These are phyloP conservation scores for Macquaria ambigua DNA, from an alignment of 2,113 vertebrate genomes.

Conservation along the genomic window DNA sequence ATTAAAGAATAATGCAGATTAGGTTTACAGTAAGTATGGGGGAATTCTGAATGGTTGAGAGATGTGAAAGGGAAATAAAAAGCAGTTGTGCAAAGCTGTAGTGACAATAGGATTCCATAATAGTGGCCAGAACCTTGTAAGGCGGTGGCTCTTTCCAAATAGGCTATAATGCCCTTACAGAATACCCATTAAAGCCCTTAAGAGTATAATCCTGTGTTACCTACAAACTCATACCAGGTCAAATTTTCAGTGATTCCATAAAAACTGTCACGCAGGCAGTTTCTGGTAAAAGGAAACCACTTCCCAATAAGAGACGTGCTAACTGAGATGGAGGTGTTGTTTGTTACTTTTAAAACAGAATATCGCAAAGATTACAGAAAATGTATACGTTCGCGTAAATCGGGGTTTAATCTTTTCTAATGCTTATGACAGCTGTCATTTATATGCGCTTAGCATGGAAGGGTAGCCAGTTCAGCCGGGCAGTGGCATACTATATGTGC, in stretches of 20 bases:
- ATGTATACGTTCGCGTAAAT: conserved; percentile 68
- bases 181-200: conserved; percentile 76
- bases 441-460: conserved; percentile 60
- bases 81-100: not conserved
- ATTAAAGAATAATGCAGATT: conserved; percentile 41
- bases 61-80: conserved; percentile 13
- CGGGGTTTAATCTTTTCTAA: conserved; percentile 73
- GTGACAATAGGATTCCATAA: conserved; percentile 47
- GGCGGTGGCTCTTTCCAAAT: conserved; percentile 43
- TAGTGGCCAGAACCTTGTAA: conserved; percentile 15
- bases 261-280: conserved; percentile 54
- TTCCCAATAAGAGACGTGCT: not conserved
- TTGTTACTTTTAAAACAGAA: conserved; percentile 60
- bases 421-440: conserved; percentile 78
- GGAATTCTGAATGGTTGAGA: not conserved
- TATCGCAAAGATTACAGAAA: conserved; percentile 68
- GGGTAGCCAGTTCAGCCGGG: conserved; percentile 59
- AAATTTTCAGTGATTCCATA: conserved; percentile 54
- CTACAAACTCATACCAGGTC: conserved; percentile 58
- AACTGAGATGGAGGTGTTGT: conserved; percentile 57
- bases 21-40: conserved; percentile 12
- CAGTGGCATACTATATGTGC: conserved; percentile 31
- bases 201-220: conserved; percentile 73
- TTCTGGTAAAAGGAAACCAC: conserved; percentile 25
- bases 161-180: conserved; percentile 60